Conservation (phyloP, 2,797 vertebrate genomes). For the Melanotaenia pygmaea region DNA sequence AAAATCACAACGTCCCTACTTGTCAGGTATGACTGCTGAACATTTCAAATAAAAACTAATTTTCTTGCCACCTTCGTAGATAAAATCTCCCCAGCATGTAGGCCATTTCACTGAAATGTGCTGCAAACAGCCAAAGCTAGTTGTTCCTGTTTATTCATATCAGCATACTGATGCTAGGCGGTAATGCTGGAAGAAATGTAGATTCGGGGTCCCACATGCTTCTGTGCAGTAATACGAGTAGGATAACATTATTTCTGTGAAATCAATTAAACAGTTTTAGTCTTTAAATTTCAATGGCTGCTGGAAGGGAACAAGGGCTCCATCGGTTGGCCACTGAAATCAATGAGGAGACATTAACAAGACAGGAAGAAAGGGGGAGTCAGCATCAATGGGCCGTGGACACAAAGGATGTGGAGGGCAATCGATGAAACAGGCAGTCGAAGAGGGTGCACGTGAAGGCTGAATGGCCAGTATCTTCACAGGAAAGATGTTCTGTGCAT, state of each 20-base stretch:
- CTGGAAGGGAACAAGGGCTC: neutral
- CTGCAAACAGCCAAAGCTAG: neutral
- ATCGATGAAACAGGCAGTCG: conserved; percentile 50
- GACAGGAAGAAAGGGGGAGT: conserved; percentile 26
- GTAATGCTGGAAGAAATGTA: too few relatives aligned
- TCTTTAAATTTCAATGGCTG: conserved; percentile 29
- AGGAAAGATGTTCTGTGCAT: conserved; percentile 1
- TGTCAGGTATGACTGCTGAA: too few relatives aligned
- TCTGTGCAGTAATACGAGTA: neutral
- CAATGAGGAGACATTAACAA: conserved; percentile 61
- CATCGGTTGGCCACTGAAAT: conserved; percentile 34
- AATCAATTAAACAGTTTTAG: conserved; percentile 36
- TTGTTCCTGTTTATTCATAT: too few relatives aligned
- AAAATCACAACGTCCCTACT: too few relatives aligned
- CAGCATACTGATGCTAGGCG: too few relatives aligned
- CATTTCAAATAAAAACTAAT: too few relatives aligned
- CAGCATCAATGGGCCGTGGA: conserved; percentile 33
- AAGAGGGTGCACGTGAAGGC: conserved; percentile 31
- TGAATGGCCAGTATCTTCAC: conserved; percentile 28
- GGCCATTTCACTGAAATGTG: too few relatives aligned
- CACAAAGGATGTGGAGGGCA: conserved; percentile 37
- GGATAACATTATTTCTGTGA: neutral
- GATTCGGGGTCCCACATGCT: too few relatives aligned
- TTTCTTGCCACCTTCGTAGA: too few relatives aligned
- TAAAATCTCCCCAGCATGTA: too few relatives aligned